Evolutionary conservation across 1,140 invertebrate species (phyloP), one percentile per base, ranked within the genome.

Genomic region (Branchinecta lynchi): DNA sequence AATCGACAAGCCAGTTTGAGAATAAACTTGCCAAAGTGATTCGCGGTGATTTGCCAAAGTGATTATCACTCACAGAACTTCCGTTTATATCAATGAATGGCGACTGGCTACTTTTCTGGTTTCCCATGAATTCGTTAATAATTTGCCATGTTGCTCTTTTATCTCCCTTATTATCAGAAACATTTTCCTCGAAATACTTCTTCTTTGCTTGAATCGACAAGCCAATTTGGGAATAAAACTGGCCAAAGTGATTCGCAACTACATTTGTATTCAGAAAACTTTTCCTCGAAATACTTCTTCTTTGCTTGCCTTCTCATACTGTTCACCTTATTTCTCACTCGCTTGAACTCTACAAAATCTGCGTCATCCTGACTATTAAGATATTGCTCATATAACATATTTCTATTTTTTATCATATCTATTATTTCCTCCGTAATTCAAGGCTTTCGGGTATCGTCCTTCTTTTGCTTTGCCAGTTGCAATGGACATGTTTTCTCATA

Each of bases 141-240:
- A 51, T n/a, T 51, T 51, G 46, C 46, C 46, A 51, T 51, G 46
- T 51, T 9, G 46, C 46, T 51, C 46, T 51, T 51, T 9, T 51
- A 51, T 51, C 46, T 51, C 46, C 46, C 46, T 51, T 51, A 51
- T n/a, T 9, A 51, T 51, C 9, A 51, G n/a, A 9, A 9, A 9
- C 46, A 9, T 51, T 51, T 51, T 51, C 46, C n/a, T 51, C n/a
- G 9, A 51, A 51, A 9, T 51, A 51, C 46, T 51, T 51, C 46
- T 9, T 51, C 46, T 9, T 51, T 51, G 9, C n/a, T n/a, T n/a
- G n/a, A n/a, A n/a, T n/a, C n/a, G n/a, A n/a, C n/a, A n/a, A n/a
- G n/a, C n/a, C n/a, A 51, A 51, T 51, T 51, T 51, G 46, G n/a
- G 46, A 51, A 51, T 51, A 51, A 51, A 51, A 51, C 46, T 51